Evolutionary conservation across 2,797 vertebrate genomes (phyloP), one percentile per base, ranked within the genome.

Genomic region (Enteromius thamalakanensis): DNA sequence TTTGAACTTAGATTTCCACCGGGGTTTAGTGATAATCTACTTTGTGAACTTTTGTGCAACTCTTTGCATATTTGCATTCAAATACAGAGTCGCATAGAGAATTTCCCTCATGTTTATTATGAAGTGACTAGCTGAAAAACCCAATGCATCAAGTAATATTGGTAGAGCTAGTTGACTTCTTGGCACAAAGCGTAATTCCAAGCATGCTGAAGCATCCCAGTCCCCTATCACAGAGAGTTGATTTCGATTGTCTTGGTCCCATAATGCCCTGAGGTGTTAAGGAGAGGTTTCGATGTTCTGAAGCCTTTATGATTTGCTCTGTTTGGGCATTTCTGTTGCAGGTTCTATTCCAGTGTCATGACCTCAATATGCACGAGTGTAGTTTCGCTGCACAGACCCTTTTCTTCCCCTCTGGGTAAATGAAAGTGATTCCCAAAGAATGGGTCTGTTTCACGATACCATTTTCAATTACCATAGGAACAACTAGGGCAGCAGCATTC

Each of bases 211-310:
- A 15, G 3, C 17, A 80, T 17, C 15, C 21, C 19, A 49, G 14
- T 32, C 14, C 6, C 2, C 6, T 62, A 32, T 37, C 29, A 64
- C 42, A 17, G 68, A 32, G 6, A 53, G 34, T 9, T 2, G 86
- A 92, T 90, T 77, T 65, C 17, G 70, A 51, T 70, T 60, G 15
- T 78, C 10, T 12, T 9, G 60, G 37, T 37, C 45, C 32, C 29
- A 74, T 12, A 67, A 53, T 67, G 10, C 11, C 71, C 10, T 3
- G 37, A 76, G 62, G 62, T 51, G 15, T 68, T 53, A 37, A 47
- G 32, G 23, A 83, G 23, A 62, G 32, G 11, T 2, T 37, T 78
- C 49, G 60, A 51, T 26, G 62, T 75, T 79, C 17, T 17, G 42
- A 79, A 81, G 17, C 9, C 9, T 77, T 83, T 81, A 81, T 79